Evolutionary conservation across 2,113 vertebrate genomes (phyloP), one percentile per base, ranked within the genome.

Genomic region (Australoheros scitulus): DNA sequence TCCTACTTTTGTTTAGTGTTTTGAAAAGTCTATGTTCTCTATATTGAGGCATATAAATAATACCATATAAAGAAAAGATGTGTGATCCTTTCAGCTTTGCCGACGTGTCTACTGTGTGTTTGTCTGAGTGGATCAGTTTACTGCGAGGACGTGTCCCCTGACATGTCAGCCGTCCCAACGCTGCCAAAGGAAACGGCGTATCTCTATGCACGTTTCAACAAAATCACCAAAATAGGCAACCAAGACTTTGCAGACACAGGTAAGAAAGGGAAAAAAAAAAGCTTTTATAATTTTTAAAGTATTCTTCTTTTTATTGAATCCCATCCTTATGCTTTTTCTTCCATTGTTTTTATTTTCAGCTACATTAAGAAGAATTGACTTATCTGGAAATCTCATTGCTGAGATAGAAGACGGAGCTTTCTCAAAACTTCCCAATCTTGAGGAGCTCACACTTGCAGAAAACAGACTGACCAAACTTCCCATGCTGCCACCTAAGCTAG

Each of bases 41-140:
- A 20, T 8, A 18, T 3, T 52, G 50, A 52, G 17, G 18, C 15
- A n/a, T 68, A 11, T 47, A 47, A 29, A 60, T 50, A 15, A 56
- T 18, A 17, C 24, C 65, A 20, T 70, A 50, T 29, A 26, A 32
- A 32, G 3, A 41, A 24, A 74, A 50, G 52, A 52, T 32, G 22
- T 76, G 50, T 68, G 50, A 43, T 61, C 4, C 50, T 89, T 87
- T 65, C 87, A 92, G 90, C 89, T 36, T 6, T 92, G 91, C 98
- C 97, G 3, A 99, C 97, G 1, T 99, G 97, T 61, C 93, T 99
- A 79, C 87, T 97, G 68, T 99, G 98, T 61, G 97, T 97, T 15
- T 99, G 98, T 89, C 92, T 99, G 88, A 97, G 94, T 22, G 97
- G 97, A n/a, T 99, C 97, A 0, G 97, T 99, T 36, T 99, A 99